Evolutionary conservation across 2,797 vertebrate genomes (phyloP).

Genomic region (Eulemur rubriventer): DNA sequence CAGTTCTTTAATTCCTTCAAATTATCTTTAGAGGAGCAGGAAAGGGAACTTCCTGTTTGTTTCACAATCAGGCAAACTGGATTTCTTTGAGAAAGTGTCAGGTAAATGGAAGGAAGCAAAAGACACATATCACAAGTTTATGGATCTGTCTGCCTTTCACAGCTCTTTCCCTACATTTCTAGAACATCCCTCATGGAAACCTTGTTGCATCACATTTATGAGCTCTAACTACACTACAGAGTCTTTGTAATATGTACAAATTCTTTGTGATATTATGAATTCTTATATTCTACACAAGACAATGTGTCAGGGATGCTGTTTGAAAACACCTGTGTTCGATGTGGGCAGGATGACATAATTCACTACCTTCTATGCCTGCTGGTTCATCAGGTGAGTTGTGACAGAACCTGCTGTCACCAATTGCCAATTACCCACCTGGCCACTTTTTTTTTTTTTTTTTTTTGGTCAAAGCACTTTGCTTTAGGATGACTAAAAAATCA

Average conservation of each 20-base stretch:
- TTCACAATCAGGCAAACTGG: background rate
- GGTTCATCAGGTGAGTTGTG: no score
- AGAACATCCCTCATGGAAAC: background rate
- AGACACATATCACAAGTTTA: background rate
- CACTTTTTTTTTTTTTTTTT: no score
- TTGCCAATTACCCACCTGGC: background rate
- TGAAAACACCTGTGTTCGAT: fast-evolving
- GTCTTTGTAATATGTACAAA: background rate
- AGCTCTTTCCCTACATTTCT: background rate
- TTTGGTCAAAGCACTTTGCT: background rate
- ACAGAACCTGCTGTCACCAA: no score
- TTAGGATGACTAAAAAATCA: background rate
- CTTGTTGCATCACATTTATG: fast-evolving
- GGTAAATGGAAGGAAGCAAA: background rate
- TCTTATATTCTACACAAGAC: background rate
- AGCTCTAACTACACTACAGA: no score
- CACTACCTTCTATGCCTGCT: background rate
- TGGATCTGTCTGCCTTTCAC: background rate
- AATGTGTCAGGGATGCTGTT: background rate
- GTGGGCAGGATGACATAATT: no score
- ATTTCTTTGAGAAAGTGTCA: background rate
- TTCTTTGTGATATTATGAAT: background rate
- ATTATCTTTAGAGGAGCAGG: background rate
- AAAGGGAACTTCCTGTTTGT: background rate
- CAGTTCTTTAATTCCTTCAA: background rate